Percentiles rank a stretch among this genome's conserved stretches.
These are phyloP conservation scores for Caenorhabditis inopinata DNA, from an alignment of 1,140 invertebrate genomes.

Conservation along the genomic window DNA sequence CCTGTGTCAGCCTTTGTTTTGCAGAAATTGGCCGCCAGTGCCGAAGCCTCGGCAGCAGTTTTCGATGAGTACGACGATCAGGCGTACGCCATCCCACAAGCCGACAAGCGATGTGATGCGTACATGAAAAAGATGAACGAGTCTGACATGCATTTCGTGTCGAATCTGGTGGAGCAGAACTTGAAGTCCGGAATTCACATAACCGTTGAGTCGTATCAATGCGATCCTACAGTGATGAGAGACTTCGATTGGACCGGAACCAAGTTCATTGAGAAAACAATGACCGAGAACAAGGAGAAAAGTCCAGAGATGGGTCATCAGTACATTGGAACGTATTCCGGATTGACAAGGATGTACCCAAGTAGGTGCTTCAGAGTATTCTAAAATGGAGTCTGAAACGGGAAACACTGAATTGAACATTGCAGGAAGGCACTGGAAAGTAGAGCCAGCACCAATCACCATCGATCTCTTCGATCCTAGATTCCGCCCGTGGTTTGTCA, in stretches of 20 bases:
- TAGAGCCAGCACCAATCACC: constrained; percentile 47
- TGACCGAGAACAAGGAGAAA: constrained; percentile 32
- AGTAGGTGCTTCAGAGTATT: constrained; percentile 21
- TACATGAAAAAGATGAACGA: constrained; percentile 35
- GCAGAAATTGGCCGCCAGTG: neutral
- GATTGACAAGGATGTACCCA: constrained; percentile 50
- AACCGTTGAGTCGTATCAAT: constrained; percentile 49
- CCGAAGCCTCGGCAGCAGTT: neutral
- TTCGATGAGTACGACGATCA: neutral
- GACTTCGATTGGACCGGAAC: constrained; percentile 50
- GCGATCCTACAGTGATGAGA: constrained; percentile 46
- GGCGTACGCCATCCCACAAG: neutral
- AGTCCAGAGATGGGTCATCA: constrained; percentile 38
- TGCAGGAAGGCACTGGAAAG: constrained; percentile 35
- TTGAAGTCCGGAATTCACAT: constrained; percentile 47
- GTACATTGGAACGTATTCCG: constrained; percentile 50
- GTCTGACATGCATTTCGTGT: constrained; percentile 5
- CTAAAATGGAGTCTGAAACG: neutral
- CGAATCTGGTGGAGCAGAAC: neutral
- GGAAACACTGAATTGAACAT: neutral
- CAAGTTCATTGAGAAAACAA: constrained; percentile 29
- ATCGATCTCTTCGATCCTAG: constrained; percentile 52
- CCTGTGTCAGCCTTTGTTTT: no score
- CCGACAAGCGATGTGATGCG: neutral
- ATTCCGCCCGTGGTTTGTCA: constrained; percentile 51